Percentiles rank a stretch among this genome's conserved stretches.
Conservation (phyloP, 2,888 invertebrate species). For the Microplitis deprimator region DNA sequence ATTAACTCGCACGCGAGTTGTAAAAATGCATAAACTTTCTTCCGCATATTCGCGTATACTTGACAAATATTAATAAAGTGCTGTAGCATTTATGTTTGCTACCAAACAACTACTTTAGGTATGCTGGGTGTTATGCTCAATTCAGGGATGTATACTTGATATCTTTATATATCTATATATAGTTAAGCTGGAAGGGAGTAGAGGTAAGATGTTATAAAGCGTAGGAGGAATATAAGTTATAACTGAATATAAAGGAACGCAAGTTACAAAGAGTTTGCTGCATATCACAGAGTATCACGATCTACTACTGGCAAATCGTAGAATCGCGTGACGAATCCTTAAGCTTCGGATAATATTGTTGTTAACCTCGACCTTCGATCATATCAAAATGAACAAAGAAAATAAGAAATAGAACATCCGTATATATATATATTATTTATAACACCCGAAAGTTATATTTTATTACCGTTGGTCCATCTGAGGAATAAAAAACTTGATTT, state of each 20-base stretch:
- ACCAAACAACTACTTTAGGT: background rate
- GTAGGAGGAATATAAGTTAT: background rate
- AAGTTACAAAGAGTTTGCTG: background rate
- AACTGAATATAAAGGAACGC: background rate
- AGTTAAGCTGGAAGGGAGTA: background rate
- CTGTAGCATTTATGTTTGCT: background rate
- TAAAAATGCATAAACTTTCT: slow-evolving; percentile 20
- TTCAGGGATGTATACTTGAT: no score
- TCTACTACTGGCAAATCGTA: slow-evolving; percentile 41
- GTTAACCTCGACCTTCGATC: slow-evolving; percentile 50
- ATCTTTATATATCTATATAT: background rate
- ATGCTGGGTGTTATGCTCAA: no score
- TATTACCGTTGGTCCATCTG: background rate
- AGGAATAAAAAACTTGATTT: background rate
- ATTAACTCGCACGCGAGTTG: slow-evolving; percentile 26
- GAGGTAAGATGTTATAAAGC: slow-evolving; percentile 5
- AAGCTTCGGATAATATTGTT: slow-evolving; percentile 46
- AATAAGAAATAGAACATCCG: background rate
- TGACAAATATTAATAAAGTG: slow-evolving; percentile 4
- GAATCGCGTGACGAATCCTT: slow-evolving; percentile 49
- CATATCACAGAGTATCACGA: slow-evolving; percentile 3
- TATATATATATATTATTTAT: background rate
- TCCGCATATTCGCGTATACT: slow-evolving; percentile 17
- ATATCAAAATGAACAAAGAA: slow-evolving; percentile 8
- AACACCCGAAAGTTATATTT: background rate